Conservation (phyloP, 2,113 vertebrate genomes). For the Oncorhynchus keta region DNA sequence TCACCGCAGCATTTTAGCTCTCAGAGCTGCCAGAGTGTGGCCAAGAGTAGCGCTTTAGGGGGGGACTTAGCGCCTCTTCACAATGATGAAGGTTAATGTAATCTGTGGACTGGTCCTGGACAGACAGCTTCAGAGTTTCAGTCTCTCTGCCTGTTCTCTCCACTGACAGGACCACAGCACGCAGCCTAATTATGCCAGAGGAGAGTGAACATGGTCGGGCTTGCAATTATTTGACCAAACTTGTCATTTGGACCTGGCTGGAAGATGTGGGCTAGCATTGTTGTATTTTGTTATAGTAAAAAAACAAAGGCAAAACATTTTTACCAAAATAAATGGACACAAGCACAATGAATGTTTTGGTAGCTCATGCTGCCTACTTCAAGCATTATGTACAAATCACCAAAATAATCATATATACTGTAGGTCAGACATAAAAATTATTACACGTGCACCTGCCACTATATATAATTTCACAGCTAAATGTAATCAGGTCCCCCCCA, state of each 20-base stretch:
- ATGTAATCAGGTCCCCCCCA: too few relatives aligned
- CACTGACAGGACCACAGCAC: conserved; percentile 51
- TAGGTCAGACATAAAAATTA: too few relatives aligned
- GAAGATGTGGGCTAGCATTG: too few relatives aligned
- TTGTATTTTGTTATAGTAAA: too few relatives aligned
- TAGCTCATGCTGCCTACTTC: too few relatives aligned
- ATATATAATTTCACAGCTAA: too few relatives aligned
- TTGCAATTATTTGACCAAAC: conserved; percentile 49
- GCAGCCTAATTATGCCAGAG: conserved; percentile 61
- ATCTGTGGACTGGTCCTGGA: conserved; percentile 62
- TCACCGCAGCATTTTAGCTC: conserved; percentile 70
- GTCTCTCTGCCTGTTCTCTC: conserved; percentile 15
- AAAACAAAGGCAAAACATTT: too few relatives aligned
- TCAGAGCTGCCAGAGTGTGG: conserved; percentile 65
- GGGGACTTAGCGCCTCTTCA: conserved; percentile 66
- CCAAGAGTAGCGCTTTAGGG: conserved; percentile 63
- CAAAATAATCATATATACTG: too few relatives aligned
- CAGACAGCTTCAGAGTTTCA: conserved; percentile 14
- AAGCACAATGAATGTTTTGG: too few relatives aligned
- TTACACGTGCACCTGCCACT: too few relatives aligned
- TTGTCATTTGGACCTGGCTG: conserved; percentile 33
- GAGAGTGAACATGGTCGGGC: conserved; percentile 36
- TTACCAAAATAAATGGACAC: too few relatives aligned
- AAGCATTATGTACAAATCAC: too few relatives aligned
- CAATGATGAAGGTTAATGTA: conserved; percentile 75